Conservation (phyloP, 2,797 vertebrate genomes). For the Malurus leucopterus region DNA sequence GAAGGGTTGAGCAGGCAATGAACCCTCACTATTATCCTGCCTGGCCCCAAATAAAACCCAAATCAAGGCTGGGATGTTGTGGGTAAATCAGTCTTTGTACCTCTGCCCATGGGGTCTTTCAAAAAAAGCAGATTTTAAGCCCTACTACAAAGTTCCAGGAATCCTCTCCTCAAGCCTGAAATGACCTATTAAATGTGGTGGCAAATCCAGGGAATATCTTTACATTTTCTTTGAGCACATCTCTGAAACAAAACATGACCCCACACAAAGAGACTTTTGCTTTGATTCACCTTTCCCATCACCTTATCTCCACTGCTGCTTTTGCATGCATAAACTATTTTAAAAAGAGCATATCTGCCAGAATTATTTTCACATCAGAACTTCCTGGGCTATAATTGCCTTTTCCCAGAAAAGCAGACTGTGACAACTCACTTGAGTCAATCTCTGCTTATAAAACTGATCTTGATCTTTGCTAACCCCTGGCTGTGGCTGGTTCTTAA, state of each 20-base stretch:
- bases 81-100: background rate
- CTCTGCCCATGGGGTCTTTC: background rate
- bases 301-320: background rate
- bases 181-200: background rate
- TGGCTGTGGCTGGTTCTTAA: background rate
- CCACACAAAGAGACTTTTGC: background rate
- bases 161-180: background rate
- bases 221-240: background rate
- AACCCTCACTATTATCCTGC: background rate
- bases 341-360: background rate
- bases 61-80: background rate
- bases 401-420: constrained; percentile 2
- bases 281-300: background rate
- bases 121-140: background rate
- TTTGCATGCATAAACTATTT: background rate
- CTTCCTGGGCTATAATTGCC: background rate
- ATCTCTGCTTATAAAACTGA: background rate
- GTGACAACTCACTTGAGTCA: background rate
- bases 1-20: background rate
- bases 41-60: background rate
- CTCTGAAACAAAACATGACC: background rate
- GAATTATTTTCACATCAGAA: constrained; percentile 18
- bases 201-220: background rate
- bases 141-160: background rate
- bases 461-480: background rate